Evolutionary conservation across 2,797 vertebrate species (phyloP).

Genomic region (Cephalopachus bancanus): DNA sequence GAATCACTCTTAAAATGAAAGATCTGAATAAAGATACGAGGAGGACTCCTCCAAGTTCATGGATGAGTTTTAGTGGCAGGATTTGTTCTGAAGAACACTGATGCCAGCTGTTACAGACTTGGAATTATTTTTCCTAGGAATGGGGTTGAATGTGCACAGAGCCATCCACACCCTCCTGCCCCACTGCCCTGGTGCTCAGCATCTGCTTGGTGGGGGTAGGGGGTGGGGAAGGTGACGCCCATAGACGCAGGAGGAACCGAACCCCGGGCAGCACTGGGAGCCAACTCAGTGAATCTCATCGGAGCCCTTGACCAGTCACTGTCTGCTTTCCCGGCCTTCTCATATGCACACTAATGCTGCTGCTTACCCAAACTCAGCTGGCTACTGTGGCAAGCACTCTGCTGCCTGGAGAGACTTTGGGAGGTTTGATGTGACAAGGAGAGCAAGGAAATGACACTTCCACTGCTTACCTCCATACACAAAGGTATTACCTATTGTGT

Average conservation of each 20-base stretch:
- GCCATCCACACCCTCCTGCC: not conserved
- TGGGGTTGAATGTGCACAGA: not conserved
- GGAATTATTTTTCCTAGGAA: not conserved
- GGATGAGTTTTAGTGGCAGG: not conserved
- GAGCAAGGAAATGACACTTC: not conserved
- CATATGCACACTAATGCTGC: fast-evolving
- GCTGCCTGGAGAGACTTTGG: no score
- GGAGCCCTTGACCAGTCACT: fast-evolving
- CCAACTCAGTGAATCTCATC: not conserved
- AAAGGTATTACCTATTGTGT: no score
- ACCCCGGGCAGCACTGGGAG: fast-evolving
- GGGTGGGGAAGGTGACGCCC: not conserved
- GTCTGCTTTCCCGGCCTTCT: fast-evolving
- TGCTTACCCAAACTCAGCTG: no score
- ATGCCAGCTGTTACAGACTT: not conserved
- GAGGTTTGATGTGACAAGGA: not conserved
- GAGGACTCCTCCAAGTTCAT: not conserved
- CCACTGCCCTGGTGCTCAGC: fast-evolving
- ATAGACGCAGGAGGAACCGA: fast-evolving
- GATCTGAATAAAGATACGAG: no score
- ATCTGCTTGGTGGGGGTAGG: not conserved
- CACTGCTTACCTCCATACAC: no score
- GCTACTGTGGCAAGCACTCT: not conserved
- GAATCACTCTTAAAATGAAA: not conserved
- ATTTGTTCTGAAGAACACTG: not conserved